These are phyloP conservation scores for Rosalia funebris DNA, from an alignment of 2,888 invertebrate genomes.

Conservation along the genomic window DNA sequence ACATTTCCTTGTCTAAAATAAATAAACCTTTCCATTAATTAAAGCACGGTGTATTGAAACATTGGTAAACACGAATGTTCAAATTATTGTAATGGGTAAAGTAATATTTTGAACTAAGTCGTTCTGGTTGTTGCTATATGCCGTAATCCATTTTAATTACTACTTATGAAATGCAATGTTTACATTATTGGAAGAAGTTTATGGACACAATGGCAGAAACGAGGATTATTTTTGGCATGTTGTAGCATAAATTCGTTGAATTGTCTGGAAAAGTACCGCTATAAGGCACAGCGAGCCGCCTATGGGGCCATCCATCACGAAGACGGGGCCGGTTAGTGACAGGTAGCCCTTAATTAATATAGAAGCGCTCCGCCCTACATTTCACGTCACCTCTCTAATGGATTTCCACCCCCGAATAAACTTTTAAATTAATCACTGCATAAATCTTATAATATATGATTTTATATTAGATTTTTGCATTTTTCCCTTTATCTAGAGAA, in stretches of 20 bases:
- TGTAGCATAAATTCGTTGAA: conserved; percentile 16
- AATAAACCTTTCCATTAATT: no score
- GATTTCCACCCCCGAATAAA: conserved; percentile 61
- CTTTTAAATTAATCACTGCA: conserved; percentile 60
- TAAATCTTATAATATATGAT: conserved; percentile 55
- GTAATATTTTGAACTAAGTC: no score
- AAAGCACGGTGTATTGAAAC: no score
- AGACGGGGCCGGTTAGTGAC: conserved; percentile 61
- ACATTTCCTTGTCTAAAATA: no score
- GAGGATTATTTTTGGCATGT: conserved; percentile 16
- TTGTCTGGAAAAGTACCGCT: conserved; percentile 17
- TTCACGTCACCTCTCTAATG: conserved; percentile 62
- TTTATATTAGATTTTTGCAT: conserved; percentile 20
- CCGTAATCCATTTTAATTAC: conserved; percentile 14
- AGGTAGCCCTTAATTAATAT: conserved; percentile 64
- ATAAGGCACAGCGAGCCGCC: conserved; percentile 49
- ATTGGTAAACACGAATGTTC: no score
- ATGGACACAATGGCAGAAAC: conserved; percentile 9
- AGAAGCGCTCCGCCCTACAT: conserved; percentile 62
- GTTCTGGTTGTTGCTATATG: no score
- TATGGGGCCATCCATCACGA: conserved; percentile 61
- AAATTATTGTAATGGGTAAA: no score
- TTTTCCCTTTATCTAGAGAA: conserved; percentile 10
- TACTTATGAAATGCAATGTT: conserved; percentile 8
- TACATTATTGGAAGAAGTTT: conserved; percentile 9